Base-by-base conservation (phyloP, 2,113 vertebrate species). In the Neodontobutis hainanensis region DNA sequence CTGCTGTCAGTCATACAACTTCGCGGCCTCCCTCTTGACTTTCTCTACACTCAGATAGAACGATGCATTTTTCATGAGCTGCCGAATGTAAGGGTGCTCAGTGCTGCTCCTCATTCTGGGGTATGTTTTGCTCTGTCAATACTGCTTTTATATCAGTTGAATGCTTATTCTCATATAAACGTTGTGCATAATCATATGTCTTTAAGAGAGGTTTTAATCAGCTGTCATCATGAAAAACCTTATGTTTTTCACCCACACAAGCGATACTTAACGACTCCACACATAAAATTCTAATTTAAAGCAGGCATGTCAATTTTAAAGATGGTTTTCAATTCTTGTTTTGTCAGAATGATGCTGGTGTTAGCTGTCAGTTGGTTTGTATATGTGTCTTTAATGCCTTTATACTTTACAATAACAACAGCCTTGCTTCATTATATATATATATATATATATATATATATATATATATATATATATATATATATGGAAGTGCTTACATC, bases 61-160 rank as follows among this genome's bases (percentile, higher is more conserved):
- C 80, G 47, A 90, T 89, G 77, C 83, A 89, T 88, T 84, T 87
- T 89, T 87, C 87, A 88, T 89, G 84, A 86, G 85, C 68, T 59
- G 19, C 56, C 15, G 81, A 78, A 83, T 58, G 73, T 67, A 38
- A 80, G 75, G 63, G 76, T 59, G 71, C 71, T 73, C 45, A 14
- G 69, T 79, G 77, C 84, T 74, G 57, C 78, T 70, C 55, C 73
- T 84, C 73, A 61, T 82, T 51, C 81, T 79, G 64, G 50, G 68
- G 73, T 71, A 15, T 78, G 72, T 76, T 82, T 80, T 80, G 65
- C 77, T 80, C 79, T 69, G 78, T 85, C 80, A 80, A 78, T 84
- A 32, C 70, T 60, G 68, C 57, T 78, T 83, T 83, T 88, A 77
- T 74, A 60, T 60, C 77, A 73, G 69, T 59, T 53, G n/a, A 66